Evolutionary conservation across 2,888 invertebrate species (phyloP).

Genomic region (Campopleginae sp.): DNA sequence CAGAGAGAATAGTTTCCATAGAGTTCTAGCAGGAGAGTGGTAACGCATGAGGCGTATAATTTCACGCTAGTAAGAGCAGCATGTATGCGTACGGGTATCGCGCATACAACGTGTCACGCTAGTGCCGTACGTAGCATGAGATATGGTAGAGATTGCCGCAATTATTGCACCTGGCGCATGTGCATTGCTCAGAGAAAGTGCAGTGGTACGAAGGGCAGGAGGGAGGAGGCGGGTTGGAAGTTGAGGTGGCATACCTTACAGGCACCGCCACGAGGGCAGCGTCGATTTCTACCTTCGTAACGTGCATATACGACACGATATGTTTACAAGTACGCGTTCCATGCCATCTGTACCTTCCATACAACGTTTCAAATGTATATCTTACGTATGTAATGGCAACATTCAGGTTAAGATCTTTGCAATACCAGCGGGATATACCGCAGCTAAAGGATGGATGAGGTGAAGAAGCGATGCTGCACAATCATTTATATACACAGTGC

Average conservation of each 20-base stretch:
- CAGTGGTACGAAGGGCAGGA: background rate
- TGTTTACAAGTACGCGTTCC: slow-evolving; percentile 38
- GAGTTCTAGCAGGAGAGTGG: slow-evolving; percentile 53
- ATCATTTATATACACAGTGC: slow-evolving; percentile 23
- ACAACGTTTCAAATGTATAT: slow-evolving; percentile 25
- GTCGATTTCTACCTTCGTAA: slow-evolving; percentile 64
- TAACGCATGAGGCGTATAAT: slow-evolving; percentile 75
- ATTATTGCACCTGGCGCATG: slow-evolving; percentile 70
- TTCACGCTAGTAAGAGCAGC: slow-evolving; percentile 75
- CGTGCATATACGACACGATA: slow-evolving; percentile 28
- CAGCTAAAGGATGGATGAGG: slow-evolving; percentile 24
- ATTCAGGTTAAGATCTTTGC: slow-evolving; percentile 42
- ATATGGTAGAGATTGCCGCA: slow-evolving; percentile 73
- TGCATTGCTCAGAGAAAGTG: slow-evolving; percentile 26
- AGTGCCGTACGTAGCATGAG: slow-evolving; percentile 71
- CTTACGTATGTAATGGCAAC: slow-evolving; percentile 21
- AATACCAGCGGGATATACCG: slow-evolving; percentile 40
- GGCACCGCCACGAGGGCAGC: slow-evolving; percentile 55
- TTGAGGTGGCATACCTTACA: slow-evolving; percentile 62
- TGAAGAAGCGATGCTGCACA: slow-evolving; percentile 23
- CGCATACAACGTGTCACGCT: slow-evolving; percentile 73
- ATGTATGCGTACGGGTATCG: slow-evolving; percentile 73
- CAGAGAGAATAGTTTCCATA: slow-evolving; percentile 18
- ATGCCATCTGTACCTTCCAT: slow-evolving; percentile 27
- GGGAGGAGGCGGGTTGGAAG: slow-evolving; percentile 1